These are phyloP conservation scores for Leucoraja erinaceus DNA, from an alignment of 2,113 vertebrate genomes.

Conservation along the genomic window DNA sequence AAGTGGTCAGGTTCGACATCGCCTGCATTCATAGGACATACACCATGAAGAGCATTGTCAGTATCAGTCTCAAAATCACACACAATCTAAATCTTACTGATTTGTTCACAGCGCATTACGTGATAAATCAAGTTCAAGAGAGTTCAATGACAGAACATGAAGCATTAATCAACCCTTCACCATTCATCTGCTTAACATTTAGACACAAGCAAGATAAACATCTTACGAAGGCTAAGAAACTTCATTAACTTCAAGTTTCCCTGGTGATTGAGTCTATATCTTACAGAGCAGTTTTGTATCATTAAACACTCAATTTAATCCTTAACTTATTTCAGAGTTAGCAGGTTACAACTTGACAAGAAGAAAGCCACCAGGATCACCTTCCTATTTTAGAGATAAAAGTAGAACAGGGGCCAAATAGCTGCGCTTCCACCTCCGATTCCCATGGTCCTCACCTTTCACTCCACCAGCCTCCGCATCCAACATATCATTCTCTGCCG, in stretches of 20 bases:
- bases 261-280: background rate
- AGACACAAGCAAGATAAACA: background rate
- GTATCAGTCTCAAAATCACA: background rate
- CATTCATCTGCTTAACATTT: background rate
- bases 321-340: background rate
- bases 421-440: background rate
- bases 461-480: no score
- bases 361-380: background rate
- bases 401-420: no score
- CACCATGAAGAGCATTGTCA: background rate
- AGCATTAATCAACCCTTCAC: background rate
- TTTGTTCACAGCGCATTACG: background rate
- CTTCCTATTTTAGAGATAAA: background rate
- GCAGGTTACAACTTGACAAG: background rate
- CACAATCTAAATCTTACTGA: background rate
- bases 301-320: background rate
- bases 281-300: no score
- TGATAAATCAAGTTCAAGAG: no score
- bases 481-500: no score
- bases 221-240: background rate
- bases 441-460: no score
- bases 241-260: background rate
- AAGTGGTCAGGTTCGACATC: slow-evolving; percentile 9
- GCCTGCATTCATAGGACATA: slow-evolving; percentile 3
- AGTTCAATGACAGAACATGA: background rate